phyloP scores from a whole-genome alignment of 2,797 vertebrate genomes.

The Sebastes wilsoni region DNA sequence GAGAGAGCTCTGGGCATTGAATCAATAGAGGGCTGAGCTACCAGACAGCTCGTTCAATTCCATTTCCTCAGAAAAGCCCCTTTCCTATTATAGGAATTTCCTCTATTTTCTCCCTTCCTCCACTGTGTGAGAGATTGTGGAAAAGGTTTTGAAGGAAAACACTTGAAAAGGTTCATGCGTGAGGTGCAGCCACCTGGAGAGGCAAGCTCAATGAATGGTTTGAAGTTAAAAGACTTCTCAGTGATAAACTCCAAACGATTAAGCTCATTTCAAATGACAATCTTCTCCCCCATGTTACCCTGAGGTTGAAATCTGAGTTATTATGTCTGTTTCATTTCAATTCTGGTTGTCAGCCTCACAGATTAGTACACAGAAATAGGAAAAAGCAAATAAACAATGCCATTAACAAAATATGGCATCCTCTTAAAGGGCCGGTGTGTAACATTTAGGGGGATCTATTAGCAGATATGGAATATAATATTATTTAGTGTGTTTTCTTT shows the following conservation, averaged over 20 bases:
- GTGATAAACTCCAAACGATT: neutral
- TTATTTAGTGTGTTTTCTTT: too few relatives aligned
- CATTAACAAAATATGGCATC: constrained; percentile 1
- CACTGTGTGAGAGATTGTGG: neutral
- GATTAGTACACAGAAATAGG: neutral
- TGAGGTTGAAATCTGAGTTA: neutral
- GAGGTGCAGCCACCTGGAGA: constrained; percentile 1
- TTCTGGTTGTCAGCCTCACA: neutral
- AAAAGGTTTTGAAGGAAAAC: constrained; percentile 23
- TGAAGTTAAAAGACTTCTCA: neutral
- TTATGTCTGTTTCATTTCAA: neutral
- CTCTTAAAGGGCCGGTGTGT: neutral
- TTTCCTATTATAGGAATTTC: constrained; percentile 46
- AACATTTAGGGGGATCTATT: too few relatives aligned
- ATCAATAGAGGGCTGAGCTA: constrained; percentile 42
- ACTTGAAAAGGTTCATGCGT: constrained; percentile 10
- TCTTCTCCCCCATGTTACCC: neutral
- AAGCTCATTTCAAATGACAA: neutral
- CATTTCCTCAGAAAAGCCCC: constrained; percentile 67
- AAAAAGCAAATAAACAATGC: neutral
- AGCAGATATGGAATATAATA: too few relatives aligned
- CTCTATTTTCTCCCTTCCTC: constrained; percentile 38
- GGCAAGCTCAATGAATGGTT: neutral
- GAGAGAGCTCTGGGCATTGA: constrained; percentile 25
- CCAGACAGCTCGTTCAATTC: constrained; percentile 55